phyloP scores from a whole-genome alignment of 2,888 invertebrate species.

The Drosophila subquinaria region DNA sequence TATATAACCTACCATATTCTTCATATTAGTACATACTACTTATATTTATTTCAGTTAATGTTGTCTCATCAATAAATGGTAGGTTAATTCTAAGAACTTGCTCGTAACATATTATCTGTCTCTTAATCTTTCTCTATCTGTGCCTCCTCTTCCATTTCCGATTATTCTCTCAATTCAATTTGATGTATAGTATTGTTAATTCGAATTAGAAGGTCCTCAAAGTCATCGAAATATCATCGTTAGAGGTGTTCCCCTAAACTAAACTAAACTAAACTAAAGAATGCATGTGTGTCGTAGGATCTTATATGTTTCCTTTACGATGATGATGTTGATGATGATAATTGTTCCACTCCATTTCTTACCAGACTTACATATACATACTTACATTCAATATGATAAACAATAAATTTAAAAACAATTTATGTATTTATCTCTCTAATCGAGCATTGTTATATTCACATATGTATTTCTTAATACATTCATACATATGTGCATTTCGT shows the following conservation, averaged over 20 bases:
- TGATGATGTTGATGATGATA: not conserved
- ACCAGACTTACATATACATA: not conserved
- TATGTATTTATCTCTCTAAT: conserved; percentile 5
- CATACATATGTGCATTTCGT: not conserved
- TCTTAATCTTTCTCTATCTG: conserved; percentile 12
- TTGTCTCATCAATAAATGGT: conserved; percentile 6
- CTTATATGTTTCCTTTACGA: not conserved
- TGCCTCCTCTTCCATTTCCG: conserved; percentile 3
- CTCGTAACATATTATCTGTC: conserved; percentile 1
- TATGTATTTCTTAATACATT: not conserved
- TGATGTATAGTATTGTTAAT: not conserved
- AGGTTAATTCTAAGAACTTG: conserved; percentile 7
- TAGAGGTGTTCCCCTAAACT: not conserved
- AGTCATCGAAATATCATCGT: not conserved
- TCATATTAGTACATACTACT: not conserved
- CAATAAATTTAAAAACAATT: not conserved
- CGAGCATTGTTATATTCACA: not conserved
- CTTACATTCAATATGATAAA: not conserved
- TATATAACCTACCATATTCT: conserved; percentile 11
- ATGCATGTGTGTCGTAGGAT: conserved; percentile 22
- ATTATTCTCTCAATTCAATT: conserved; percentile 9
- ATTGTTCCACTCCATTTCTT: conserved; percentile 4
- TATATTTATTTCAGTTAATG: conserved; percentile 7
- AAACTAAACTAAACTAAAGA: not conserved
- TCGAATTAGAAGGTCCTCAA: not conserved